Evolutionary conservation across 2,797 vertebrate genomes (phyloP), one percentile per base, ranked within the genome.

Genomic region (Liasis olivaceus): DNA sequence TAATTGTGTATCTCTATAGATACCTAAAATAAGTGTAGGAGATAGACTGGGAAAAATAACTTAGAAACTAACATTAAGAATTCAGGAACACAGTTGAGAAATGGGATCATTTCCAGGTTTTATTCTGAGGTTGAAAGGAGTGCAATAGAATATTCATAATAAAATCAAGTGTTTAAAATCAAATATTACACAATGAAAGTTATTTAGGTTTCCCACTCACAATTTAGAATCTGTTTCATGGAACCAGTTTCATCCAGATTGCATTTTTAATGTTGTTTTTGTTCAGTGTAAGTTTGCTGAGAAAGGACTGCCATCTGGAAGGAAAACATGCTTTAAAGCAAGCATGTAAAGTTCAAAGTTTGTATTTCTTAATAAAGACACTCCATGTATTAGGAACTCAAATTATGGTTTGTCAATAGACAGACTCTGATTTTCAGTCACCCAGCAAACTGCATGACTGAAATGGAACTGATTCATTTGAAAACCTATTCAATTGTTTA

Each of bases 191-290:
- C 87, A 63, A 64, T 85, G 56, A 85, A 36, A 36, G 64, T 85
- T 89, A 26, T 58, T 89, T 89, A 58, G 2, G 15, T 54, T 59
- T 89, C 22, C 22, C 24, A 54, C 15, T 36, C 60, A 58, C 42
- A 54, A 26, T 31, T 72, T 87, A 87, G 13, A 87, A 87, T 87
- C 54, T 91, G 31, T 72, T 91, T 87, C 2, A 42, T 66, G 51
- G n/a, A 85, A 92, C 90, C 24, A 47, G 4, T 66, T 89, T 36
- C 86, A 85, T 66, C 28, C 5, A 56, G 72, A 84, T 64, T 92
- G 64, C 26, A 56, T 59, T 42, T 89, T 92, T 85, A 92, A 92
- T 85, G 20, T 15, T 36, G 22, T n/a, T 89, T 89, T 89, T 84
- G 51, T 51, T 84, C 60, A 89, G 77, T 63, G 3, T 58, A 77